These are phyloP conservation scores for Leucoma salicis DNA, from an alignment of 2,888 invertebrate species.

Conservation along the genomic window DNA sequence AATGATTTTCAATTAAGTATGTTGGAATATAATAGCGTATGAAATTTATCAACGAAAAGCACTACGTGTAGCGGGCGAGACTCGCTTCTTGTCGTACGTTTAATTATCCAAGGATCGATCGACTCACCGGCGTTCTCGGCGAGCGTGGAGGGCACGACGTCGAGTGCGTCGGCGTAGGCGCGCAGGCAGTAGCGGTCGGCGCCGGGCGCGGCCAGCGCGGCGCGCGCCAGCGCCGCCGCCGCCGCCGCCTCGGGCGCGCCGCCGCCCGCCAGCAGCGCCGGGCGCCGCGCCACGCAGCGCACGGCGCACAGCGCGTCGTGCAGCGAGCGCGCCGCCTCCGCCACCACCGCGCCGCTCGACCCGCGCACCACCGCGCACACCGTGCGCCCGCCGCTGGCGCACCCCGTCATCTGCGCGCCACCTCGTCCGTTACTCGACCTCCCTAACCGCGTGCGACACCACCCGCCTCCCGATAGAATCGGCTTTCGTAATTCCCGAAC, in stretches of 20 bases:
- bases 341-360: conserved; percentile 92
- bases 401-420: conserved; percentile 88
- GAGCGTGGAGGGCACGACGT: conserved; percentile 83
- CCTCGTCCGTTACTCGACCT: no score
- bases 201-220: conserved; percentile 92
- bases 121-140: conserved; percentile 73
- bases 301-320: conserved; percentile 96
- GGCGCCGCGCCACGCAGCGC: conserved; percentile 97
- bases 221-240: conserved; percentile 90
- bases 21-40: no score
- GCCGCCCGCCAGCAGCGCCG: conserved; percentile 96
- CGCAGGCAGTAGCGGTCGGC: conserved; percentile 97
- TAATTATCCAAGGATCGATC: no score
- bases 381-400: conserved; percentile 94
- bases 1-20: no score
- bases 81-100: no score
- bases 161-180: conserved; percentile 97
- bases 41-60: no score
- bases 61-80: no score
- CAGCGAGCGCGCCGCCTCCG: conserved; percentile 94
- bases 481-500: no score
- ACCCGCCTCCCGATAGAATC: no score
- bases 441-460: no score
- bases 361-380: conserved; percentile 95
- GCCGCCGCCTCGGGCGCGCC: conserved; percentile 99